phyloP scores from a whole-genome alignment of 2,113 vertebrate species.

The Bombycilla garrulus region DNA sequence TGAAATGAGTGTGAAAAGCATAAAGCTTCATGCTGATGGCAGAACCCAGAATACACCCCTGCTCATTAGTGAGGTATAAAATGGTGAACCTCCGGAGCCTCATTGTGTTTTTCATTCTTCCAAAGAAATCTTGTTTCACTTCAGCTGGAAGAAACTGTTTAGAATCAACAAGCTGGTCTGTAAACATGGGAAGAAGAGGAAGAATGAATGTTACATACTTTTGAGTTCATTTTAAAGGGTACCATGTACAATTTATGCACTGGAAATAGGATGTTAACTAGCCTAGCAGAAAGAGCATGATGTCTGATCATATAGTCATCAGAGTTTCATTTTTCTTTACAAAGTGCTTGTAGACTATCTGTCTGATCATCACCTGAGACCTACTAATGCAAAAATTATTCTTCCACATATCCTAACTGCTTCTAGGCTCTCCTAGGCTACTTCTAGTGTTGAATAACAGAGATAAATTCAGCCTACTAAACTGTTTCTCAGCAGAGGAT shows the following conservation, averaged over 20 bases:
- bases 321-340: constrained; percentile 65
- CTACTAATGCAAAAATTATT: constrained; percentile 63
- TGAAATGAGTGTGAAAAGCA: not conserved
- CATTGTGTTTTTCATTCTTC: not conserved
- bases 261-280: constrained; percentile 58
- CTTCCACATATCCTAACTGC: constrained; percentile 26
- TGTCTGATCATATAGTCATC: constrained; percentile 63
- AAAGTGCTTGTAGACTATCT: constrained; percentile 51
- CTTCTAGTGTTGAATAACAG: constrained; percentile 37
- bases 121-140: not conserved
- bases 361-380: constrained; percentile 44
- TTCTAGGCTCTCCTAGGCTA: constrained; percentile 38
- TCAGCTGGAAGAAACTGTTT: not conserved
- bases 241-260: constrained; percentile 47
- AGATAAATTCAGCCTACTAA: constrained; percentile 11
- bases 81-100: not conserved
- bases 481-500: constrained; percentile 20
- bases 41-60: not conserved
- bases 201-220: constrained; percentile 44
- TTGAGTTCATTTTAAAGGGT: constrained; percentile 50
- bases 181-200: not conserved
- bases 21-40: not conserved
- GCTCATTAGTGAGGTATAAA: not conserved
- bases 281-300: constrained; percentile 63
- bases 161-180: not conserved